Base-by-base conservation (phyloP, 2,113 vertebrate genomes). In the Takifugu bimaculatus region DNA sequence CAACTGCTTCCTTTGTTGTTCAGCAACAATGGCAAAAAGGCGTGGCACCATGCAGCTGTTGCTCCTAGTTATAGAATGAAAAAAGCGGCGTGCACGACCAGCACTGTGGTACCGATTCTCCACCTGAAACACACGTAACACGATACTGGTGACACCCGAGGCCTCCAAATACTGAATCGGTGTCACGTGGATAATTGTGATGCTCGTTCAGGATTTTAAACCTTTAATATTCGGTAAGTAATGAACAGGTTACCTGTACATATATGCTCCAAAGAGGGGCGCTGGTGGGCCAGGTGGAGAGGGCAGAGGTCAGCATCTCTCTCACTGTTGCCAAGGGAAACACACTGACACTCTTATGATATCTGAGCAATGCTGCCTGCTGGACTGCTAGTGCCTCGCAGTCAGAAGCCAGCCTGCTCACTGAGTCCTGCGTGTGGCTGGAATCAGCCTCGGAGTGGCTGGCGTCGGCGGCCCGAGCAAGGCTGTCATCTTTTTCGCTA, bases 21-120 rank as follows among this genome's bases (percentile, higher is more conserved):
- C 96, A 6, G 93, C 92, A 59, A 91, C 90, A 58, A 99, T 90
- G 5, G 94, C 93, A 60, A 97, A 99, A 55, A 99, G 77, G 87
- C 90, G 92, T 0, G 96, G 96, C 78, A 96, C 88, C 70, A 96
- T 70, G 7, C 81, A 85, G 12, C 71, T 39, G 26, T 79, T 47
- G 65, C 80, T 86, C 85, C 88, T 93, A 60, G 88, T 88, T 58
- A 96, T 50, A 4, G 76, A 50, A 53, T 95, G 86, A 49, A 97
- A 94, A 83, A 97, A 97, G 0, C 94, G 91, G 14, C 96, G 91
- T 7, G 93, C 90, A 60, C 91, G 90, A 66, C 92, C 95, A 0
- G 92, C 93, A 27, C 84, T 90, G 85, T 97, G 94, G 74, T 93
- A 94, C 78, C 87, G 91, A 68, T 81, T 93, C 61, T 98, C 94